Conservation (phyloP, 2,113 vertebrate species). For the Paradoxurus hermaphroditus region DNA sequence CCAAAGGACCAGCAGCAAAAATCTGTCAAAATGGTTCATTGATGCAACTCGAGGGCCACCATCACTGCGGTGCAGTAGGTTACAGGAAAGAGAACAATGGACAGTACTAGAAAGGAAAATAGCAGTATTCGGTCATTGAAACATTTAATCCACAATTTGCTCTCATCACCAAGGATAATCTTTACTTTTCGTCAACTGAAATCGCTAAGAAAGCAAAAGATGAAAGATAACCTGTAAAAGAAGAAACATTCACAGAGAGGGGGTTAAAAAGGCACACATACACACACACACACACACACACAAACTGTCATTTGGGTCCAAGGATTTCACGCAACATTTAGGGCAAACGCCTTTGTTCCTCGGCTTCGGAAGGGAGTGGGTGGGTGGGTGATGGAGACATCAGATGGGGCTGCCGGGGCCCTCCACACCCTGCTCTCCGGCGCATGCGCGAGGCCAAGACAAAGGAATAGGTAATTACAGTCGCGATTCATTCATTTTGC, state of each 20-base stretch:
- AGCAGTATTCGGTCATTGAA: background rate
- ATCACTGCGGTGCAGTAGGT: background rate
- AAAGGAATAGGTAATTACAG: slow-evolving; percentile 86
- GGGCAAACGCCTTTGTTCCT: slow-evolving; percentile 79
- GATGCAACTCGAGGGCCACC: slow-evolving; percentile 9
- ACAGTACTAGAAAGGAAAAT: background rate
- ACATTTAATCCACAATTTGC: background rate
- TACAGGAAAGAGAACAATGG: slow-evolving; percentile 38
- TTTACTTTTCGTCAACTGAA: background rate
- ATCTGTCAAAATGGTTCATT: slow-evolving; percentile 11
- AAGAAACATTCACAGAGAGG: background rate
- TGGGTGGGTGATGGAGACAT: slow-evolving; percentile 67
- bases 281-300: too few species aligned
- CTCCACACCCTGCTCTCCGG: slow-evolving; percentile 76
- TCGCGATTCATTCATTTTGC: slow-evolving; percentile 72
- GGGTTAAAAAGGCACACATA: accelerated
- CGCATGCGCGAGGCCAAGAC: slow-evolving; percentile 86
- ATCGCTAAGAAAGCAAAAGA: slow-evolving; percentile 31
- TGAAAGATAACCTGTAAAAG: background rate
- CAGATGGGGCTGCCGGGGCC: slow-evolving; percentile 43
- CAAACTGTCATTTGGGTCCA: background rate
- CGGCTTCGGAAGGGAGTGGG: slow-evolving; percentile 37
- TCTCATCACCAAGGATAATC: background rate
- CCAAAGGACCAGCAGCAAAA: slow-evolving; percentile 34
- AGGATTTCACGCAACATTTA: slow-evolving; percentile 20